phyloP scores from a whole-genome alignment of 2,888 invertebrate genomes.

The Pelosia muscerda region DNA sequence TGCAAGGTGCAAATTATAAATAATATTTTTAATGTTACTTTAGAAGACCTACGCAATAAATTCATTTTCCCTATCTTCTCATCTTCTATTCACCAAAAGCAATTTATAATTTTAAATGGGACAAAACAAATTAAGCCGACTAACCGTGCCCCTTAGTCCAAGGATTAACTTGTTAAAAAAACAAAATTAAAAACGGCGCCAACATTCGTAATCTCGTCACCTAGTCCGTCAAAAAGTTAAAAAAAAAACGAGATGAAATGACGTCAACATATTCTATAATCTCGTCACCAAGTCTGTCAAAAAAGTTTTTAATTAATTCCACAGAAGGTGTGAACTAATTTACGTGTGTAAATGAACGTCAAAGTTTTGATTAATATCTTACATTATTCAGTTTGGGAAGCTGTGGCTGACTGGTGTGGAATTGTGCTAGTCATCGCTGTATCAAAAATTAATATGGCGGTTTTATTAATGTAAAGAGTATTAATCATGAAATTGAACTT shows the following conservation, averaged over 20 bases:
- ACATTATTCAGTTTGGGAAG: slow-evolving; percentile 50
- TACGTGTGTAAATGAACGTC: slow-evolving; percentile 56
- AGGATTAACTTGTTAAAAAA: slow-evolving; percentile 18
- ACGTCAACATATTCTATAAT: slow-evolving; percentile 1
- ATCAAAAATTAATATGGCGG: slow-evolving; percentile 13
- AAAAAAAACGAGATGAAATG: slow-evolving; percentile 10
- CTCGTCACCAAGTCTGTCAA: slow-evolving; percentile 21
- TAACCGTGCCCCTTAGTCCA: slow-evolving; percentile 2
- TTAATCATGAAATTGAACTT: slow-evolving; percentile 17
- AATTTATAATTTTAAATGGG: not conserved
- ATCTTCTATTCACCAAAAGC: not conserved
- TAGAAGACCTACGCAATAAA: no score
- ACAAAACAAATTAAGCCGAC: not conserved
- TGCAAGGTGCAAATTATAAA: no score
- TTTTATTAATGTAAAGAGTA: slow-evolving; percentile 14
- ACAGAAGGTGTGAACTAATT: slow-evolving; percentile 65
- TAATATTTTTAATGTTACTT: no score
- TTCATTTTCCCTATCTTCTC: no score
- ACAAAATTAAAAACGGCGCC: slow-evolving; percentile 3
- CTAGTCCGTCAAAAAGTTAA: slow-evolving; percentile 49
- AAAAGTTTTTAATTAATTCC: slow-evolving; percentile 66
- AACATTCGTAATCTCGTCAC: slow-evolving; percentile 15
- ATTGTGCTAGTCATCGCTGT: slow-evolving; percentile 17
- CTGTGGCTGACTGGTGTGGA: not conserved
- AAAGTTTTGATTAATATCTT: slow-evolving; percentile 56